Base-by-base conservation (phyloP, 2,797 vertebrate genomes). In the Urocyon cinereoargenteus region DNA sequence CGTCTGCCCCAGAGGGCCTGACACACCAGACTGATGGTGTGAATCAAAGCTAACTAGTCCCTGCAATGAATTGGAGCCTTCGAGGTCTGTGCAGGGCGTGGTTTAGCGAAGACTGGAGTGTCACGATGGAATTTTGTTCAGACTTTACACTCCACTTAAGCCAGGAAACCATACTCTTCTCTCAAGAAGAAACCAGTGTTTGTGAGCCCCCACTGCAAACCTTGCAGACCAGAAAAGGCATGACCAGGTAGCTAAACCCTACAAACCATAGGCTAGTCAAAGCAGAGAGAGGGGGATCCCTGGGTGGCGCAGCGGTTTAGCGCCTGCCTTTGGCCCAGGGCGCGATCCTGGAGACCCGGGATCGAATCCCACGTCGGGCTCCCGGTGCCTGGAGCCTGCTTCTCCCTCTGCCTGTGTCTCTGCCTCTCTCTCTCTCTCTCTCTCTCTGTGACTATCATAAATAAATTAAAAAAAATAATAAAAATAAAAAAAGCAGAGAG, bases 71-170 rank as follows among this genome's bases (percentile, higher is more conserved):
- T 6, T 6, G 10, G 59, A 86, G 57, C 26, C 73, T 51, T 70
- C 0, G 0, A 22, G 45, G 66, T 75, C 92, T 34, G 45, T 55
- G n/a, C 13, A 6, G 78, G 86, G 53, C 45, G 11, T 28, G 36
- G 45, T 57, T 62, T 84, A 55, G 87, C 92, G 21, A 49, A 93
- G 64, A 75, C 55, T 4, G 1, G 53, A 66, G 59, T 62, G n/a
- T 78, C 81, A 24, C 28, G 5, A 1, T 64, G 79, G 75, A 93
- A 36, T 96, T 64, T 73, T 86, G 19, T 75, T 95, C 86, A 86
- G 79, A 53, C 36, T 79, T 96, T 7, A 36, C n/a, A 83, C 57
- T 88, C 77, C 72, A 55, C 59, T 94, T 88, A 91, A 77, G 86
- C 62, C 68, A 78, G 72, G 91, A 96, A 86, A 73, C 70, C 31